These are phyloP conservation scores for Crenichthys baileyi DNA, from an alignment of 2,797 vertebrate species.

Conservation along the genomic window DNA sequence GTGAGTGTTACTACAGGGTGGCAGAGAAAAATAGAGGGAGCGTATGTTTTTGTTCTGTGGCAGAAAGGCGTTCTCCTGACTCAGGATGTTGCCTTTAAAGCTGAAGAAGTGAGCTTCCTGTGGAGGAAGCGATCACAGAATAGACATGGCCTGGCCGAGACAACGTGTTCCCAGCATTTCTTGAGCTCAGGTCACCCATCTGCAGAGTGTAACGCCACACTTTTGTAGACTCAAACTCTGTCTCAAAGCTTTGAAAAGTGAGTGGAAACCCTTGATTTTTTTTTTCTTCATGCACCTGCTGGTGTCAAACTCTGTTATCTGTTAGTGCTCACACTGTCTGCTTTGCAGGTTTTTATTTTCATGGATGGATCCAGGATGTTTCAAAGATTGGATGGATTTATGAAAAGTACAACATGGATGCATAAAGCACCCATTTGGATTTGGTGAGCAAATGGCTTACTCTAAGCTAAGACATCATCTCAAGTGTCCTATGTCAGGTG, in stretches of 20 bases:
- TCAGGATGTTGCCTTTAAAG: conserved; percentile 85
- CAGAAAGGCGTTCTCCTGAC: conserved; percentile 79
- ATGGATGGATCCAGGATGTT: conserved; percentile 44
- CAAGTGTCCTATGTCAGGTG: conserved; percentile 32
- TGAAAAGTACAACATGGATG: conserved; percentile 31
- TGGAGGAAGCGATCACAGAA: conserved; percentile 81
- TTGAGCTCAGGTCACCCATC: conserved; percentile 54
- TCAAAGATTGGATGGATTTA: conserved; percentile 22
- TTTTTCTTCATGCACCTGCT: conserved; percentile 20
- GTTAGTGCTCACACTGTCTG: not conserved
- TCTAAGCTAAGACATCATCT: not conserved
- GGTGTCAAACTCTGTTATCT: not conserved
- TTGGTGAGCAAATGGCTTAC: conserved; percentile 27
- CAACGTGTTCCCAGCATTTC: conserved; percentile 65
- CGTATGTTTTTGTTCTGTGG: conserved; percentile 75
- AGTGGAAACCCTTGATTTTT: conserved; percentile 18
- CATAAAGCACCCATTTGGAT: not conserved
- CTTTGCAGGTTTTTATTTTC: conserved; percentile 34
- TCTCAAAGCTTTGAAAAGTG: conserved; percentile 31
- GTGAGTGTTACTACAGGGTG: conserved; percentile 31
- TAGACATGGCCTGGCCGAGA: conserved; percentile 72
- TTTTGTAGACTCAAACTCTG: conserved; percentile 7
- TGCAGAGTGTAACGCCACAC: conserved; percentile 21
- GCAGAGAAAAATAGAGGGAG: conserved; percentile 44
- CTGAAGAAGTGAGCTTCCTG: conserved; percentile 82